These are phyloP conservation scores for Fissipunctia ypsillon DNA, from an alignment of 2,888 invertebrate species.

Conservation along the genomic window DNA sequence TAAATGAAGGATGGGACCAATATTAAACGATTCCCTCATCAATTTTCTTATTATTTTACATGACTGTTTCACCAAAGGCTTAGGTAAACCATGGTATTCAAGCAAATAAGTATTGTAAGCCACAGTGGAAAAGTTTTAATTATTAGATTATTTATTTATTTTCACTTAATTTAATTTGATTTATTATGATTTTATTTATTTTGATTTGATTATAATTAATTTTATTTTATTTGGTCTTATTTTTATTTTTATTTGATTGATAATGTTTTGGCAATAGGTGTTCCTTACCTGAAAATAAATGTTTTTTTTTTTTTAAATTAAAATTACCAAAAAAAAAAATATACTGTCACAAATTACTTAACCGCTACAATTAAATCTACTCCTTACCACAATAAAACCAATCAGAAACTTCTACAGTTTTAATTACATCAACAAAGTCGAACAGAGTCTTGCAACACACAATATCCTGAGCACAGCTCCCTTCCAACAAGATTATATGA, in stretches of 20 bases:
- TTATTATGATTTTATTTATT: too few species aligned
- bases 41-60: not conserved
- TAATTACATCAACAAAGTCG: constrained; percentile 50
- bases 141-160: too few species aligned
- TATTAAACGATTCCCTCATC: not conserved
- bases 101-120: not conserved
- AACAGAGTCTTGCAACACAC: constrained; percentile 25
- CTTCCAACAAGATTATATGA: constrained; percentile 76
- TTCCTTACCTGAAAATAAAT: too few species aligned
- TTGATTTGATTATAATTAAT: too few species aligned
- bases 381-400: constrained; percentile 1
- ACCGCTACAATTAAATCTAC: not conserved
- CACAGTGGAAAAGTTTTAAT: not conserved
- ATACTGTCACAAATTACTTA: not conserved
- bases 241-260: too few species aligned
- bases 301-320: too few species aligned
- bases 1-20: too few species aligned
- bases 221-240: too few species aligned
- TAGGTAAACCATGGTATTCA: not conserved
- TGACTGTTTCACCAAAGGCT: not conserved
- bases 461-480: constrained; percentile 52
- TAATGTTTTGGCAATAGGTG: too few species aligned
- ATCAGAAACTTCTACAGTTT: constrained; percentile 39
- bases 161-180: too few species aligned
- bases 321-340: too few species aligned